Base-by-base conservation (phyloP, 2,888 invertebrate genomes). In the Lasioglossum lativentre region DNA sequence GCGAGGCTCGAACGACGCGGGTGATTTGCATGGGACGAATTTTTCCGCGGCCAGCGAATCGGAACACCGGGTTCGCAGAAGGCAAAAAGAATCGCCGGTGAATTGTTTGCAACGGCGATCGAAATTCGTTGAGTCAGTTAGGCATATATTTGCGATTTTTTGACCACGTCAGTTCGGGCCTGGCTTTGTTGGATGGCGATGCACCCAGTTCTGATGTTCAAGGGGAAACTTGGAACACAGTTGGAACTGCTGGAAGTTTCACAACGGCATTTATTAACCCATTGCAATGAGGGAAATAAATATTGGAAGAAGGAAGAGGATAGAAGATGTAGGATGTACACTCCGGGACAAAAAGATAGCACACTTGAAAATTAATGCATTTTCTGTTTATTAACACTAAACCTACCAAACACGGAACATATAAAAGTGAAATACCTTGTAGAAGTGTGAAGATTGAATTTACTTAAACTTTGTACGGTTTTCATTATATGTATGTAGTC, bases 11-110 rank as follows among this genome's bases (percentile, higher is more conserved):
- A 70, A 34, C 59, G 30, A n/a, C 78, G 42, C 16, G 80, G 30
- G 30, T 63, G 73, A 85, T 85, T 85, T 78, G 63, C 83, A 75
- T 85, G 45, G 83, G 78, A 72, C 75, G 71, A 75, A 47, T 75
- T 83, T 78, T 52, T 52, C n/a, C 71, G 75, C 34, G 63, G 27
- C 75, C 40, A 63, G 70, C 75, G 75, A 71, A 71, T 71, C 78
- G 70, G 73, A 23, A 23, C 27, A 4, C 34, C 6, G 52, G 45
- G 34, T 38, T 47, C 42, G n/a, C 27, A 45, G 34, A 75, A 40
- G 52, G 68, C 23, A 47, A 27, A 80, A 45, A 19, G 34, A 34
- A 42, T 52, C 70, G 38, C 45, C 10, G n/a, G 42, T n/a, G 40
- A 16, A 40, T 71, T 71, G 38, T 52, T 78, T 56, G 23, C 52